phyloP scores from a whole-genome alignment of 2,113 vertebrate species.

The Chionis minor region DNA sequence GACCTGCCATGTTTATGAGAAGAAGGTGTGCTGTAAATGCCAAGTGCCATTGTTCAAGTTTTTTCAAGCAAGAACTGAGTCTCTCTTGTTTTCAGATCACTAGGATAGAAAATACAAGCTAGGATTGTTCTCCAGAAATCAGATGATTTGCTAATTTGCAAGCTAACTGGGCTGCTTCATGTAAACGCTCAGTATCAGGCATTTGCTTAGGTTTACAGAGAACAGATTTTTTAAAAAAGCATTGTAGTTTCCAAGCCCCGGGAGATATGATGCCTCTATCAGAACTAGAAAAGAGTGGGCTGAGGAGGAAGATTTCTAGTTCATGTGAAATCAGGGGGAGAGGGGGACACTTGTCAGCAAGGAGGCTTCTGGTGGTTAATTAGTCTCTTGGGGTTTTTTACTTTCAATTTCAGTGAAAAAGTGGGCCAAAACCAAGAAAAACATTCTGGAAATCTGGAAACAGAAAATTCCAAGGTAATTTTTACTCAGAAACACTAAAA shows the following conservation, averaged over 20 bases:
- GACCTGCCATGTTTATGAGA: background rate
- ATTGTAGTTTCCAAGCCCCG: background rate
- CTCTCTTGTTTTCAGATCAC: background rate
- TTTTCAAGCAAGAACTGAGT: background rate
- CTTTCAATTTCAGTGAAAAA: background rate
- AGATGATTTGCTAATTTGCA: background rate
- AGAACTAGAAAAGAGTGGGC: background rate
- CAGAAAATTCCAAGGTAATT: background rate
- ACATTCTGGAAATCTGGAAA: background rate
- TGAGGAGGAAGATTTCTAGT: background rate
- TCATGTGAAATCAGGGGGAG: background rate
- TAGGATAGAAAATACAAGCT: background rate
- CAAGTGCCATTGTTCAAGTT: background rate
- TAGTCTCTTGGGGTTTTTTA: background rate
- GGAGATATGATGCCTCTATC: background rate
- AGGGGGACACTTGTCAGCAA: background rate
- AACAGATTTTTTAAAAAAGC: background rate
- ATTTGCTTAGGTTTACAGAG: background rate
- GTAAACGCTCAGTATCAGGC: background rate
- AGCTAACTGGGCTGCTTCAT: background rate
- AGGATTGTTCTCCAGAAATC: background rate
- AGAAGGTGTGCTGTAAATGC: background rate
- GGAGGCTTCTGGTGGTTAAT: background rate
- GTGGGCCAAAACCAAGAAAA: background rate
- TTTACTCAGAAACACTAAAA: background rate